Conservation (phyloP, 2,797 vertebrate genomes). For the Limosa lapponica region DNA sequence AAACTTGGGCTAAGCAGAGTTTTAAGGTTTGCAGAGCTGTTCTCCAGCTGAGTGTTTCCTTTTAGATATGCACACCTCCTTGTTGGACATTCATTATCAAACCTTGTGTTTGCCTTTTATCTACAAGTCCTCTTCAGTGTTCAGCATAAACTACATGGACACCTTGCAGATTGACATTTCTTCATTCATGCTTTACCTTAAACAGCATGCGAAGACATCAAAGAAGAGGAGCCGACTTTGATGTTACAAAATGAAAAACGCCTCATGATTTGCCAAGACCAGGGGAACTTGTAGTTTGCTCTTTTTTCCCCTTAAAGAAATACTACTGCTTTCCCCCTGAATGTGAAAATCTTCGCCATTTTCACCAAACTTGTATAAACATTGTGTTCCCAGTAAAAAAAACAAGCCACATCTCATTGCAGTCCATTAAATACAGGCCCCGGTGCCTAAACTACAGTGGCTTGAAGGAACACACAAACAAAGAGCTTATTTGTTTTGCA, state of each 20-base stretch:
- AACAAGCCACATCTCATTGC: neutral
- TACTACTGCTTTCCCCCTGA: slow-evolving; percentile 52
- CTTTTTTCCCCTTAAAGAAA: slow-evolving; percentile 77
- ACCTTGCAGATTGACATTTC: slow-evolving; percentile 98
- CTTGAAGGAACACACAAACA: neutral
- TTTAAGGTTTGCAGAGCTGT: slow-evolving; percentile 75
- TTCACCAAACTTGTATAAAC: slow-evolving; percentile 5
- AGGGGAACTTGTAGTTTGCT: slow-evolving; percentile 88
- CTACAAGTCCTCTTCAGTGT: slow-evolving; percentile 92
- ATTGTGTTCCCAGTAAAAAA: neutral
- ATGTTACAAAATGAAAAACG: slow-evolving; percentile 96
- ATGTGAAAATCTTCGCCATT: slow-evolving; percentile 39
- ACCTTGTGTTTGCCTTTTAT: slow-evolving; percentile 96
- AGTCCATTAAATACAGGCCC: neutral
- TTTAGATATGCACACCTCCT: slow-evolving; percentile 81
- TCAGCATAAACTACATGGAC: slow-evolving; percentile 97
- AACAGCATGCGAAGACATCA: slow-evolving; percentile 98
- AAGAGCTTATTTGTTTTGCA: neutral
- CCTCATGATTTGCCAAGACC: slow-evolving; percentile 94
- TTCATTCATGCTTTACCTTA: slow-evolving; percentile 99
- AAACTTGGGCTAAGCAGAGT: slow-evolving; percentile 75
- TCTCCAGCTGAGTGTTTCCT: slow-evolving; percentile 78
- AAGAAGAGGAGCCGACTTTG: slow-evolving; percentile 90
- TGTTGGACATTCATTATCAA: slow-evolving; percentile 99
- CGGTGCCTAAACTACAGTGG: neutral